A percentile compares a stretch with the other conserved stretches of the same genome.
Evolutionary conservation across 1,140 invertebrate species (phyloP).

Genomic region (Drosophila melanica): DNA sequence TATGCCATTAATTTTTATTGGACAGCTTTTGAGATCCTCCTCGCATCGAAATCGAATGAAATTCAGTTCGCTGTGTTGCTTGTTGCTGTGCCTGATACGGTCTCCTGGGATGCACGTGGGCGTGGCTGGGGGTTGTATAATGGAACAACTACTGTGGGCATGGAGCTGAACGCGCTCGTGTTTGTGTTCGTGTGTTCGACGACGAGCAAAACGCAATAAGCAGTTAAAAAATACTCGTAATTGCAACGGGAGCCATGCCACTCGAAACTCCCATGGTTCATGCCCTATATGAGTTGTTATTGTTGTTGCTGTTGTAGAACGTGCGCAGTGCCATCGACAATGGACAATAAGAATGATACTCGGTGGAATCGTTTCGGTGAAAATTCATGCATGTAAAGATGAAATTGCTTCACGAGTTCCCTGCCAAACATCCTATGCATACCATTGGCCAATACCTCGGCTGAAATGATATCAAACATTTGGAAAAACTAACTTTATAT

Average conservation of each 20-base stretch:
- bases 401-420: conserved; percentile 58
- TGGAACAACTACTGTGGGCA: conserved; percentile 10
- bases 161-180: conserved; percentile 6
- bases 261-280: conserved; percentile 60
- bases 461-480: neutral
- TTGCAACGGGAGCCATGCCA: conserved; percentile 69
- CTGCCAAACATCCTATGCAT: conserved; percentile 38
- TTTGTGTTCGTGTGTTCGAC: conserved; percentile 28
- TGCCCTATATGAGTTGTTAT: conserved; percentile 72
- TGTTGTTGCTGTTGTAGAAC: conserved; percentile 61
- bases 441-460: conserved; percentile 29
- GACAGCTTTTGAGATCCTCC: conserved; percentile 70
- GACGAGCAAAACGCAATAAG: conserved; percentile 78
- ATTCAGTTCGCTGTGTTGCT: conserved; percentile 74
- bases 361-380: conserved; percentile 65
- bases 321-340: conserved; percentile 68
- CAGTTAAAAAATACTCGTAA: conserved; percentile 82
- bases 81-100: conserved; percentile 62
- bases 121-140: conserved; percentile 2
- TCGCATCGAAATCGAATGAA: conserved; percentile 81
- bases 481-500: neutral
- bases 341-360: conserved; percentile 63
- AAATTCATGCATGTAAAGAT: conserved; percentile 74
- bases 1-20: conserved; percentile 79
- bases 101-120: conserved; percentile 32